Base-by-base conservation (phyloP, 2,797 vertebrate species). In the Catostomus latipinnis region DNA sequence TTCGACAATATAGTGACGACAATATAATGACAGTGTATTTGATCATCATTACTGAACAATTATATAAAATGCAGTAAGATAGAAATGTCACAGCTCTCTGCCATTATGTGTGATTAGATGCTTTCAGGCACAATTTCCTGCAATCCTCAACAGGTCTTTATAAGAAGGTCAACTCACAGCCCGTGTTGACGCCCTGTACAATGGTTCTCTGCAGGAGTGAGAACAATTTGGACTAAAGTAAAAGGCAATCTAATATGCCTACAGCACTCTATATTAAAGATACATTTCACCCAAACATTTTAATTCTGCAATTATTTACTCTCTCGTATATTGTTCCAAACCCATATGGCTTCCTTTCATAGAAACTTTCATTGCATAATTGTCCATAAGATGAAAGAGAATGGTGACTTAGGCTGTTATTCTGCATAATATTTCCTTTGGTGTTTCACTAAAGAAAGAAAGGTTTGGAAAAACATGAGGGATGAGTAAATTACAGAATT, bases 61-160 rank as follows among this genome's bases (percentile, higher is more conserved):
- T 54, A 81, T 75, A 72, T 80, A 16, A 66, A 49, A 60, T 56
- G 61, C 49, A 75, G 49, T 53, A 70, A 80, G 73, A 80, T 61
- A 72, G 69, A 86, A 86, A 86, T 83, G 73, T 80, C 80, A 80
- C 43, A 10, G 58, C 48, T 70, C 79, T 78, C 9, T n/a, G 8
- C 69, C 76, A 71, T 79, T 81, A 79, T 74, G 68, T 60, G 69
- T 71, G 76, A 81, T 80, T 78, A 83, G 81, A 77, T 53, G 69
- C 67, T 77, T 70, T 57, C 54, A 66, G 73, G 81, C 69, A 74
- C 73, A 43, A 73, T 74, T 74, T 74, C 49, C 16, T 53, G 46
- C 69, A 80, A 62, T 66, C 65, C 43, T 78, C 76, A 65, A 71
- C 58, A 70, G 48, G 75, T 68, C 79, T 57, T 71, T 73, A 73